Conservation (phyloP, 2,888 invertebrate genomes). For the Ochropleura leucogaster region DNA sequence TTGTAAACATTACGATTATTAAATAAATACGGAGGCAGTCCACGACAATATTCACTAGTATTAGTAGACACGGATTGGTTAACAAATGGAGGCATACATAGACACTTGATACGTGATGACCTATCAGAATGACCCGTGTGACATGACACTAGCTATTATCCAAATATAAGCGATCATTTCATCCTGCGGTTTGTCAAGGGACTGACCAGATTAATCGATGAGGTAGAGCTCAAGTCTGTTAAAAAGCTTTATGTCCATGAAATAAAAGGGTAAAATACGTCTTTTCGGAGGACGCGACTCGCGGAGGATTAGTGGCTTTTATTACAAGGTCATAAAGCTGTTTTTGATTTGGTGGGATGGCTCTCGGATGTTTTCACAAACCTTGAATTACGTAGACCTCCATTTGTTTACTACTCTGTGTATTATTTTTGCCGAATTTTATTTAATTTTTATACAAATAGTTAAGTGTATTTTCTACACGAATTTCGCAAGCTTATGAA, state of each 20-base stretch:
- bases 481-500: slow-evolving; percentile 21
- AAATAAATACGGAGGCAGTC: slow-evolving; percentile 62
- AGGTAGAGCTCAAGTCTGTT: neutral
- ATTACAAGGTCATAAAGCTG: neutral
- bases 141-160: neutral
- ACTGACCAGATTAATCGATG: neutral
- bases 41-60: slow-evolving; percentile 48
- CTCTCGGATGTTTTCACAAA: too few relatives aligned
- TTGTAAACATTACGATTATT: slow-evolving; percentile 49
- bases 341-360: neutral
- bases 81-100: slow-evolving; percentile 27
- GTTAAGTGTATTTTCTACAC: slow-evolving; percentile 21
- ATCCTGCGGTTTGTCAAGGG: neutral
- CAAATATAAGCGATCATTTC: neutral
- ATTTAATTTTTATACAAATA: slow-evolving; percentile 46
- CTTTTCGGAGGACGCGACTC: neutral
- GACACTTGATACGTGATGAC: neutral
- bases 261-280: neutral
- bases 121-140: slow-evolving; percentile 11
- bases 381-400: neutral
- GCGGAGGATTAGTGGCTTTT: neutral
- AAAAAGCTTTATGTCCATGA: neutral
- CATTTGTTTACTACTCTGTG: slow-evolving; percentile 26
- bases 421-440: slow-evolving; percentile 62
- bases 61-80: slow-evolving; percentile 30